These are phyloP conservation scores for Penaeus japonicus DNA, from an alignment of 1,140 invertebrate genomes.

Conservation along the genomic window DNA sequence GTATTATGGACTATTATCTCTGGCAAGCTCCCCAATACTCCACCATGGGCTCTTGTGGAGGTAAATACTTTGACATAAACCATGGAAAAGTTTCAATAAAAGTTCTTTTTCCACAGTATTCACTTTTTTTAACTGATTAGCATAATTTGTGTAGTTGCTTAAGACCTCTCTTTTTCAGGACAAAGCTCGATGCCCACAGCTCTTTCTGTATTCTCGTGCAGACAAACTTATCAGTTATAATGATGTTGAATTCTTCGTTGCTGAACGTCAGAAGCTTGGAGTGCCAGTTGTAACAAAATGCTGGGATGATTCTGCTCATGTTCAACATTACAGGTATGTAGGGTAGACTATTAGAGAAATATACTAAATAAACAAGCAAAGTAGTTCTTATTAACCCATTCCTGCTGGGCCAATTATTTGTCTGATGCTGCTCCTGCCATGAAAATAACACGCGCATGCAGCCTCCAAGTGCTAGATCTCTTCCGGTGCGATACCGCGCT, in stretches of 20 bases:
- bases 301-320: constrained; percentile 76
- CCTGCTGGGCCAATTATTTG: too few species aligned
- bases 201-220: constrained; percentile 78
- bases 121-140: constrained; percentile 59
- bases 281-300: constrained; percentile 71
- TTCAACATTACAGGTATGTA: constrained; percentile 69
- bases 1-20: constrained; percentile 57
- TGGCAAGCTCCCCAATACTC: constrained; percentile 51
- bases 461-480: too few species aligned
- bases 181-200: constrained; percentile 71
- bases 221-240: constrained; percentile 71
- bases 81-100: background rate
- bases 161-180: constrained; percentile 60
- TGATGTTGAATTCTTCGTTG: constrained; percentile 72
- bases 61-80: constrained; percentile 64
- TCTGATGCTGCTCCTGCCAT: too few species aligned
- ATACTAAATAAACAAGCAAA: too few species aligned
- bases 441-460: too few species aligned
- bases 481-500: too few species aligned
- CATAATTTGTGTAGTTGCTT: constrained; percentile 59
- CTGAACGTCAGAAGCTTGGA: constrained; percentile 69
- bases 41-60: constrained; percentile 71
- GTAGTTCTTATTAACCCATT: too few species aligned
- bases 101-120: constrained; percentile 26
- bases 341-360: too few species aligned